These are phyloP conservation scores for Spinibarbus caldwelli DNA, from an alignment of 2,797 vertebrate genomes.

Conservation along the genomic window DNA sequence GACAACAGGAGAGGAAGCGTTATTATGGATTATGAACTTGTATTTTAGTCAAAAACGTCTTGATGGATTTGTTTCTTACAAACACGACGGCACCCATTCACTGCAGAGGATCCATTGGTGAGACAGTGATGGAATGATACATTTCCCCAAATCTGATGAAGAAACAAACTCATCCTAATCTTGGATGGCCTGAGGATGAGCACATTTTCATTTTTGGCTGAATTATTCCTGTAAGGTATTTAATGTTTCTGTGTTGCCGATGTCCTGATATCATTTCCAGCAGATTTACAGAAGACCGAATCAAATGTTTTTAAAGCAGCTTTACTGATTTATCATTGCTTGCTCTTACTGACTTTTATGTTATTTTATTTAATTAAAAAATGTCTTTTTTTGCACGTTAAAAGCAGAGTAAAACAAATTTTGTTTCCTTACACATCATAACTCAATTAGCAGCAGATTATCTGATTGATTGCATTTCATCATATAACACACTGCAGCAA, in stretches of 20 bases:
- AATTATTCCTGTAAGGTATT: background rate
- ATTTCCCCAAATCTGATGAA: background rate
- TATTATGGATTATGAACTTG: too few species aligned
- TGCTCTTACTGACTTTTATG: background rate
- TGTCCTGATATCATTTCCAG: background rate
- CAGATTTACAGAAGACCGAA: background rate
- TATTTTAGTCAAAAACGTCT: too few species aligned
- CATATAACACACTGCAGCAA: background rate
- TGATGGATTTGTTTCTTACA: too few species aligned
- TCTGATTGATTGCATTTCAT: background rate
- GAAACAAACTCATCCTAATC: background rate
- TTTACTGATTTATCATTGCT: background rate
- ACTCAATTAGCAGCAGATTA: background rate
- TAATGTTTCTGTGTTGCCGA: background rate
- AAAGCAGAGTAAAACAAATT: background rate
- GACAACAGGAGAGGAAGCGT: too few species aligned
- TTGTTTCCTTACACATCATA: background rate
- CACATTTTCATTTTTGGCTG: background rate
- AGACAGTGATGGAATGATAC: too few species aligned
- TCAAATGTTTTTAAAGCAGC: background rate
- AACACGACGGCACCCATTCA: background rate
- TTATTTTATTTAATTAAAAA: background rate
- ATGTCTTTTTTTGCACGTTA: background rate
- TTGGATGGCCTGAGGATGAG: background rate
- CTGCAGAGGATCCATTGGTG: background rate